Evolutionary conservation across 2,113 vertebrate species (phyloP).

Genomic region (Bucco capensis): DNA sequence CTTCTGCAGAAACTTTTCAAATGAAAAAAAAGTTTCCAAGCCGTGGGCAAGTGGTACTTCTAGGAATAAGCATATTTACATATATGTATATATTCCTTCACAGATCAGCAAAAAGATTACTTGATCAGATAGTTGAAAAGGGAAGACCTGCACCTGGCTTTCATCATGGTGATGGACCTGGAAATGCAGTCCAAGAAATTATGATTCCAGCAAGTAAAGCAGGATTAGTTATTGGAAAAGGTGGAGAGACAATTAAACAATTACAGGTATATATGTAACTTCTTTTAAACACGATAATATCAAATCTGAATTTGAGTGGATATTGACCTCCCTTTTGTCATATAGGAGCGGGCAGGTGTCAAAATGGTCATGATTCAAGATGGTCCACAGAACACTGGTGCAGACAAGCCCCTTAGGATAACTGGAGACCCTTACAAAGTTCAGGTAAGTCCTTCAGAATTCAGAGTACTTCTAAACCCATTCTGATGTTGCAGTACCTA

Average conservation of each 20-base stretch:
- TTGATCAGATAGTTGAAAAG: constrained; percentile 96
- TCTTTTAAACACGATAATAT: neutral
- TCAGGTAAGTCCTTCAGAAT: constrained; percentile 77
- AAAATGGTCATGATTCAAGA: constrained; percentile 99
- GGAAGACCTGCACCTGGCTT: constrained; percentile 94
- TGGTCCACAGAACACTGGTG: constrained; percentile 95
- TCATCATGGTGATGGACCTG: constrained; percentile 91
- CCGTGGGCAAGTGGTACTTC: neutral
- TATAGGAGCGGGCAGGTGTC: constrained; percentile 92
- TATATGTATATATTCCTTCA: neutral
- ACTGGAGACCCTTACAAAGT: constrained; percentile 98
- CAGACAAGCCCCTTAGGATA: constrained; percentile 97
- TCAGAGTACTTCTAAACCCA: neutral
- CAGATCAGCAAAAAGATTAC: constrained; percentile 89
- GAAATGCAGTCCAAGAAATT: constrained; percentile 96
- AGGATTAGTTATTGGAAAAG: constrained; percentile 96
- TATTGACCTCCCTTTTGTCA: neutral
- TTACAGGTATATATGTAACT: constrained; percentile 79
- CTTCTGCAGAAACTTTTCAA: neutral
- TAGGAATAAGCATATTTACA: neutral
- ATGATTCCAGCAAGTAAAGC: constrained; percentile 97
- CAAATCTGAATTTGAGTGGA: neutral
- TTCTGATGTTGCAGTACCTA: neutral
- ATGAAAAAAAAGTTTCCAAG: neutral
- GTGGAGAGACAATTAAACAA: constrained; percentile 97